Base-by-base conservation (phyloP, 2,888 invertebrate genomes). In the Zaprionus lineosus region DNA sequence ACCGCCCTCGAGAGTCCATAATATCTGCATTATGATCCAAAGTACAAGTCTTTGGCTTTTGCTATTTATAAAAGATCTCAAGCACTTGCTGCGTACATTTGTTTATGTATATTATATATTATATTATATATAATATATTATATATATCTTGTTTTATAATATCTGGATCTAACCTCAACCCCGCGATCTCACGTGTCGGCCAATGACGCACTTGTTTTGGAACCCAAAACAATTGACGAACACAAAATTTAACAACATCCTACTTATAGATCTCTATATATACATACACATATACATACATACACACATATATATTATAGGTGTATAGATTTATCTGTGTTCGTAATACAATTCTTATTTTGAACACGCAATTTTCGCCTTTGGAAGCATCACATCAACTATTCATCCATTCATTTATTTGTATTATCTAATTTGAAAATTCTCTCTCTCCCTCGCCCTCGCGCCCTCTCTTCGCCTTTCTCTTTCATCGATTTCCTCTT, bases 191-290 rank as follows among this genome's bases (percentile, higher is more conserved):
- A 62, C 63, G 65, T 55, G 63, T 8, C 37, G 3, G 7, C 18
- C 52, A 48, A 37, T 66, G 65, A 66, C 65, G 65, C 65, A 66
- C 36, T 50, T 44, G 26, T 68, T 48, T 26, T 11, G 24, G 16
- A 43, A 29, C n/a, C 34, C 44, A 55, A 41, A 68, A 55, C 63
- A 66, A 66, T 69, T 69, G 55, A 62, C 55, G 63, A 55, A 46
- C 48, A 11, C 44, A 62, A 34, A 60, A 34, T 5, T 36, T 15
- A 26, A 33, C n/a, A n/a, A n/a, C n/a, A n/a, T n/a, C n/a, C n/a
- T n/a, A n/a, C n/a, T n/a, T n/a, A n/a, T n/a, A n/a, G n/a, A n/a
- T n/a, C n/a, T n/a, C n/a, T n/a, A 36, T 33, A 11, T 34, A 19
- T 37, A 47, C 15, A 16, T 18, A 29, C 29, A 18, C 8, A 33